Base-by-base conservation (phyloP, 64 coral and sea anemone genomes). In the Dendrophyllia cribrosa region DNA sequence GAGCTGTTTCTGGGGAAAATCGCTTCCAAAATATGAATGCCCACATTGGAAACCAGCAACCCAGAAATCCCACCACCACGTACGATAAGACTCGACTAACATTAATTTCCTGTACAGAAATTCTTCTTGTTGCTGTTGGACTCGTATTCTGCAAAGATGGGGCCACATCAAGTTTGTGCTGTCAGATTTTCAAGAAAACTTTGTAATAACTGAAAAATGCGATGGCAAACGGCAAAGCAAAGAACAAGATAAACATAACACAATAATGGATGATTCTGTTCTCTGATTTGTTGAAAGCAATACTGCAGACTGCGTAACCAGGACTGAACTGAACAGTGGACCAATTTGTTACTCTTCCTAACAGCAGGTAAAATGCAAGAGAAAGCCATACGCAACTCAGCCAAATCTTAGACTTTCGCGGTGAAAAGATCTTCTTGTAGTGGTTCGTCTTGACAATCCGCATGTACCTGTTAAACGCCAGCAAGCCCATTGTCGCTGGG, bases 381-480 rank as follows among this genome's bases (percentile, higher is more conserved):
- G 22, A 14, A 26, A 87, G 20, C 85, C 66, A 87, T 20, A 87
- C 46, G 85, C 19, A 3, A 72, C 66, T 45, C 66, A 87, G 45
- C 50, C 66, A 72, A 14, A 73, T 74, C 22, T 72, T 43, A 0
- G 67, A 72, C 16, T 47, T 70, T 1, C 47, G 50, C 26, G 67
- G 50, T 24, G 85, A 87, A 44, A 87, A 87, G 6, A 87, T 16
- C 48, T 55, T 87, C 10, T 87, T 72, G 53, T 87, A 87, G 47
- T 20, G 47, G 9, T 59, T 67, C 7, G 66, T 87, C 13, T 72
- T 52, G 49, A 87, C 85, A 69, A 87, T 73, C n/a, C 85, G 67
- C 66, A 87, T 74, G 66, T 72, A 87, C 45, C 85, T 22, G 66
- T 87, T 87, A 11, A 72, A 72, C n/a, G 67, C 85, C 45, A 47